These are phyloP conservation scores for Semicossyphus pulcher DNA, from an alignment of 2,113 vertebrate species.

Conservation along the genomic window DNA sequence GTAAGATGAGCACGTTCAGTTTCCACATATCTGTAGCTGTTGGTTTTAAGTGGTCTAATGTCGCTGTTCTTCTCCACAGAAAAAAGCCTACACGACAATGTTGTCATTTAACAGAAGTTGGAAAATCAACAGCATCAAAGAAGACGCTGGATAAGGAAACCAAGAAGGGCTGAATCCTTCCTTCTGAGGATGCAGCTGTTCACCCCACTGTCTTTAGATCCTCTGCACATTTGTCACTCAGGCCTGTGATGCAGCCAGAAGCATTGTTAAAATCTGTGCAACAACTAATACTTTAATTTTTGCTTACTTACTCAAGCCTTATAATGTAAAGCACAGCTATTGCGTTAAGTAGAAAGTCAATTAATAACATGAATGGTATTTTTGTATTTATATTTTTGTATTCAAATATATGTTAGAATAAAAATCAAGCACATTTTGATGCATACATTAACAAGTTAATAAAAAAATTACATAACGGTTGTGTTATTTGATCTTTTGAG, in stretches of 20 bases:
- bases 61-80: slow-evolving; percentile 36
- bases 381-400: slow-evolving; percentile 26
- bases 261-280: too few species aligned
- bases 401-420: neutral
- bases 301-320: neutral
- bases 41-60: neutral
- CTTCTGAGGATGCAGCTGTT: neutral
- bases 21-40: neutral
- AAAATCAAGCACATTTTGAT: neutral
- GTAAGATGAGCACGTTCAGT: neutral
- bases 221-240: neutral
- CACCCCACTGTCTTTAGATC: neutral
- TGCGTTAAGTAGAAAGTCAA: neutral
- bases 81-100: neutral
- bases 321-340: neutral
- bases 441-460: neutral
- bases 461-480: too few species aligned
- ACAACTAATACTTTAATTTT: neutral
- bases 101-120: slow-evolving; percentile 26
- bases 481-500: too few species aligned
- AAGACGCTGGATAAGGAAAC: neutral
- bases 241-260: neutral
- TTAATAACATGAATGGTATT: neutral
- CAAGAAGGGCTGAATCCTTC: neutral
- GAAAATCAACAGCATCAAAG: neutral